phyloP scores from a whole-genome alignment of 2,888 invertebrate species.

The Agapostemon virescens region DNA sequence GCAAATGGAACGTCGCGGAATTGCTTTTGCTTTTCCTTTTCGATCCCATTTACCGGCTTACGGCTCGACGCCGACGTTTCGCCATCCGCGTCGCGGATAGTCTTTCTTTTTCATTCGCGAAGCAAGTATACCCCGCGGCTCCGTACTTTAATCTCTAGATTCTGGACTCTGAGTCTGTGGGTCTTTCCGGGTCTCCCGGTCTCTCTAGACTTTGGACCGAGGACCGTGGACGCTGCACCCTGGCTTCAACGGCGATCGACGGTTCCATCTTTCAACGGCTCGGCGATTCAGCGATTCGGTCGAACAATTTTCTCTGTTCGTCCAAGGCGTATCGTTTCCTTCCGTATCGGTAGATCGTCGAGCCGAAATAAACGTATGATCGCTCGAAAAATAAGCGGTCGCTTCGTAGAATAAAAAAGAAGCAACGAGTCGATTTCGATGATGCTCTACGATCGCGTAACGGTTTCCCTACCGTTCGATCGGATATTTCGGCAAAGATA shows the following conservation, averaged over 20 bases:
- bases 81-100: background rate
- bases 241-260: background rate
- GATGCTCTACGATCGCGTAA: background rate
- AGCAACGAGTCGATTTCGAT: background rate
- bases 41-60: background rate
- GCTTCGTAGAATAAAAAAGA: background rate
- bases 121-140: background rate
- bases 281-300: background rate
- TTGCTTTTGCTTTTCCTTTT: background rate
- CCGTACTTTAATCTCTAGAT: background rate
- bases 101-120: background rate
- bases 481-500: background rate
- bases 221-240: background rate
- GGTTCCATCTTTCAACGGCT: too few species aligned
- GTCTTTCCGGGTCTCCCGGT: too few species aligned
- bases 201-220: too few species aligned
- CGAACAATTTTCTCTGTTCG: background rate
- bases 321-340: too few species aligned
- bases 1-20: conserved; percentile 2
- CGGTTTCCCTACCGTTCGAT: background rate
- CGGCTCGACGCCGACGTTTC: background rate
- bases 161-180: too few species aligned
- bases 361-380: background rate
- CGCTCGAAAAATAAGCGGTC: background rate
- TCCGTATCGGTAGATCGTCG: background rate